A percentile compares a stretch with the other conserved stretches of the same genome.
These are phyloP conservation scores for Gorilla gorilla DNA, from an alignment of 2,113 vertebrate genomes.

Conservation along the genomic window DNA sequence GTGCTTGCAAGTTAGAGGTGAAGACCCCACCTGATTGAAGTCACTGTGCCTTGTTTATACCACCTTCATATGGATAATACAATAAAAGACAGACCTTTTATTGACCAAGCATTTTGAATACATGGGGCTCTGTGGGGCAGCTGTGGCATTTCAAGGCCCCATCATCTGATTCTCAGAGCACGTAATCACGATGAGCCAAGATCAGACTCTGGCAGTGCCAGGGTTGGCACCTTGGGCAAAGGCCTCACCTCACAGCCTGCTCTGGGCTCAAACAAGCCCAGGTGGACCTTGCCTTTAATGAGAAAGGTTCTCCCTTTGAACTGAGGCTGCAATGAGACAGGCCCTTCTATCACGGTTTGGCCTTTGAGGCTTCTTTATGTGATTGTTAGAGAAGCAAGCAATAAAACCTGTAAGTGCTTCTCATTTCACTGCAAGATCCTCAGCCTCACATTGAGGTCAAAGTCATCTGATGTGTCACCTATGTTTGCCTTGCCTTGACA, in stretches of 20 bases:
- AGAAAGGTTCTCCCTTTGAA: background rate
- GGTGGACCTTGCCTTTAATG: background rate
- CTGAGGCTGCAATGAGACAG: background rate
- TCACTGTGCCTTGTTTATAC: background rate
- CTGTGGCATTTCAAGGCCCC: background rate
- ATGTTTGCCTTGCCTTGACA: background rate
- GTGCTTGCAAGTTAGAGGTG: background rate
- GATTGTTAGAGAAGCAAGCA: background rate
- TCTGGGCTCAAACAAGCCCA: background rate
- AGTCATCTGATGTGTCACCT: background rate
- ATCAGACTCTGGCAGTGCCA: background rate
- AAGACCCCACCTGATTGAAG: background rate
- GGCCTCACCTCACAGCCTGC: background rate
- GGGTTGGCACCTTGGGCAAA: no score
- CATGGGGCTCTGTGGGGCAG: background rate
- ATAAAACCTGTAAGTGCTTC: background rate
- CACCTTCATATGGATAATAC: background rate
- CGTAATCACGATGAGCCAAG: rapidly evolving
- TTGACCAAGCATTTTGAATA: background rate
- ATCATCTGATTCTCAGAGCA: background rate
- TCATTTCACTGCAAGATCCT: background rate
- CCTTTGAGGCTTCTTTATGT: background rate
- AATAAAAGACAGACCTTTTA: background rate
- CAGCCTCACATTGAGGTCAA: no score
- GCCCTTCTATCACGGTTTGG: background rate